These are phyloP conservation scores for Speoplatyrhinus poulsoni DNA, from an alignment of 2,113 vertebrate species.

Conservation along the genomic window DNA sequence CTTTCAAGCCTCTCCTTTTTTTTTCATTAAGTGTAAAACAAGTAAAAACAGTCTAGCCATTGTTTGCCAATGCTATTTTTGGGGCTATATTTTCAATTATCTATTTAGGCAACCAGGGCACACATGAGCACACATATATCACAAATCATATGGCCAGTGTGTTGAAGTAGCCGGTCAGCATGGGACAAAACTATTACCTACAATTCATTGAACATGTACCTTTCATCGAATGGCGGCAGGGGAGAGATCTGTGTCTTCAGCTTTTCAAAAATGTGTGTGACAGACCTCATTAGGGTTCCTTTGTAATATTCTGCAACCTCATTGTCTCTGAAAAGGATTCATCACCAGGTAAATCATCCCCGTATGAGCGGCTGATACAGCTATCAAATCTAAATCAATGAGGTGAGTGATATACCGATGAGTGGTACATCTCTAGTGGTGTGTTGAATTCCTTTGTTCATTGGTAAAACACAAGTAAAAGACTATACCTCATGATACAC, in stretches of 20 bases:
- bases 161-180: not conserved
- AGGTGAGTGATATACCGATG: too few species aligned
- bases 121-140: too few species aligned
- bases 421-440: too few species aligned
- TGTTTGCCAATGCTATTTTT: too few species aligned
- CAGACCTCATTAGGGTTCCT: slow-evolving; percentile 26
- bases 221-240: not conserved
- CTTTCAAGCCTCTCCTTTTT: too few species aligned
- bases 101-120: too few species aligned
- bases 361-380: not conserved
- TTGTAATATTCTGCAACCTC: slow-evolving; percentile 16
- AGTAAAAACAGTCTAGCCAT: too few species aligned
- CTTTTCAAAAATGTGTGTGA: slow-evolving; percentile 25
- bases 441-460: too few species aligned
- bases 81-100: too few species aligned
- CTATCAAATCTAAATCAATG: not conserved
- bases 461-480: not conserved
- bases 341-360: not conserved
- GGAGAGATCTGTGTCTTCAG: slow-evolving; percentile 23
- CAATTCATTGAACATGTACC: slow-evolving; percentile 29
- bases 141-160: too few species aligned
- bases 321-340: slow-evolving; percentile 13
- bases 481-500: not conserved
- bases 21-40: too few species aligned
- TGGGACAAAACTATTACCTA: not conserved